Base-by-base conservation (phyloP, 2,797 vertebrate genomes). In the Bovichtus variegatus region DNA sequence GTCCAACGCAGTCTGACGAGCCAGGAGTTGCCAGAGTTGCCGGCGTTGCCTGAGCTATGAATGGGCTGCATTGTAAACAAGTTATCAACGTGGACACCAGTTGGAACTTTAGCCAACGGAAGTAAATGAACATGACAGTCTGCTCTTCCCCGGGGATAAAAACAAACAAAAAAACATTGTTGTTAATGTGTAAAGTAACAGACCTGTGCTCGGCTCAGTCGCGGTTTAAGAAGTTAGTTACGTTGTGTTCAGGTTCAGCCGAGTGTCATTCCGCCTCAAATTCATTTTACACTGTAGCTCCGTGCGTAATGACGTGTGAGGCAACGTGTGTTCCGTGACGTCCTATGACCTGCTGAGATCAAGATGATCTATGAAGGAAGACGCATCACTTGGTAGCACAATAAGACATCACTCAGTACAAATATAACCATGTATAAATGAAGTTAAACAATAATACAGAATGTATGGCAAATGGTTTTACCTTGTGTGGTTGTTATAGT, bases 61-160 rank as follows among this genome's bases (percentile, higher is more conserved):
- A 93, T 93, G 90, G 44, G 46, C 27, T 1, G 71, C 76, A 53
- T 93, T 93, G 91, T 93, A 85, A 92, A 91, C 86, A 92, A 76
- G 43, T 27, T 78, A 85, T 76, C 82, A 91, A 92, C 90, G 91
- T 93, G 90, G 87, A 89, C 79, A 27, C n/a, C 40, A 0, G 47
- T 0, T 38, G 19, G 58, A 77, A 65, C 58, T 64, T 63, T 0
- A 15, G 0, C 23, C 12, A 15, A 5, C n/a, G 31, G 0, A 8
- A 23, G 15, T 36, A 0, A 40, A 2, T n/a, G 2, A 19, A 43
- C n/a, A n/a, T 3, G 15, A 38, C 36, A 9, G 0, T n/a, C 2
- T 4, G 10, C 6, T 8, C 0, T 0, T 2, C 3, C 2, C 5
- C 10, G 0, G 3, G 0, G 1, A 0, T 4, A 47, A 27, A 3